Conservation (phyloP, 2,113 vertebrate genomes). For the Progne subis region DNA sequence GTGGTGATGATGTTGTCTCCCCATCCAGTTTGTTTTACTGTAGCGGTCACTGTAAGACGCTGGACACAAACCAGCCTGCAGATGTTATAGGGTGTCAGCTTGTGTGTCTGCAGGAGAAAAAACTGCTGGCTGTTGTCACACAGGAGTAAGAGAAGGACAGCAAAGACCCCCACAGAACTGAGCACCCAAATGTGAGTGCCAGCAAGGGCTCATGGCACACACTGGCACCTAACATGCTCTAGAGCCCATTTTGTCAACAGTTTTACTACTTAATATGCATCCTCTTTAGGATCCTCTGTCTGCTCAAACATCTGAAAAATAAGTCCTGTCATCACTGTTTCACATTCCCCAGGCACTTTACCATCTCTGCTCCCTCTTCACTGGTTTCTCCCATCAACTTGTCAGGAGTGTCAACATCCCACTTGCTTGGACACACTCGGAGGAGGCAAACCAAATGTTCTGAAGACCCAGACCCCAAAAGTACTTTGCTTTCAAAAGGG, state of each 20-base stretch:
- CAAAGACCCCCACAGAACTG: neutral
- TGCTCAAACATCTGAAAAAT: neutral
- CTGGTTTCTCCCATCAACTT: neutral
- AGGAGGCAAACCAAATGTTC: conserved; percentile 14
- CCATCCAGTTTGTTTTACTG: neutral
- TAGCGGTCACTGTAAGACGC: neutral
- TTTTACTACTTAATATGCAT: neutral
- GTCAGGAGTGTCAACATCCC: neutral
- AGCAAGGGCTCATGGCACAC: neutral
- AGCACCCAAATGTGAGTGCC: neutral
- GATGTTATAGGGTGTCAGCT: neutral
- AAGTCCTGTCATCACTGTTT: neutral
- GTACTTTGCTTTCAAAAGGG: neutral
- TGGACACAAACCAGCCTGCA: neutral
- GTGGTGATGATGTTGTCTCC: neutral
- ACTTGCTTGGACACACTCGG: neutral
- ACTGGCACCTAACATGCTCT: neutral
- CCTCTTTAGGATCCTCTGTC: neutral
- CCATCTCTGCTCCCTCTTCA: neutral
- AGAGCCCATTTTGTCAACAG: neutral
- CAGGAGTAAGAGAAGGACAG: neutral
- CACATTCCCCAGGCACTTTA: neutral
- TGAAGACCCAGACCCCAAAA: neutral
- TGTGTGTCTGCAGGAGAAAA: neutral
- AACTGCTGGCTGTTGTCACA: neutral